Percentiles rank a stretch among this genome's conserved stretches.
Conservation (phyloP, 1,140 invertebrate species). For the Caerostris darwini region DNA sequence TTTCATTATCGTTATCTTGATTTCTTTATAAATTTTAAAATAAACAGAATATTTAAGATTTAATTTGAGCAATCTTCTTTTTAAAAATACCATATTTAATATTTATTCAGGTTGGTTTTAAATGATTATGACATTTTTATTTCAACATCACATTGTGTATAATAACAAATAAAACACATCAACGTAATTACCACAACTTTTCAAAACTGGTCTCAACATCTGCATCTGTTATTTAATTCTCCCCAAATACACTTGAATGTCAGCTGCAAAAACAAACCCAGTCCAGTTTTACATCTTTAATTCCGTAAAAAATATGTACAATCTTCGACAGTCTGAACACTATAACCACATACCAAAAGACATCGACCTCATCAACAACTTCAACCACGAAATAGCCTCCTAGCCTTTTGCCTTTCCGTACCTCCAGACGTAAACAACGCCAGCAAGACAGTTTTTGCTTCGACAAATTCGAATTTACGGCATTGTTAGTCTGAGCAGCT, state of each 20-base stretch:
- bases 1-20: too few relatives aligned
- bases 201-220: too few relatives aligned
- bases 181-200: too few relatives aligned
- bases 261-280: neutral
- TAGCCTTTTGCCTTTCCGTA: neutral
- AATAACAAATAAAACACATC: too few relatives aligned
- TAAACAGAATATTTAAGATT: too few relatives aligned
- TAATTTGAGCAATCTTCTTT: too few relatives aligned
- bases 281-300: neutral
- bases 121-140: too few relatives aligned
- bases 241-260: neutral
- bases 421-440: conserved; percentile 25
- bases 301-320: neutral
- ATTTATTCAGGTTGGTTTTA: too few relatives aligned
- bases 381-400: conserved; percentile 13
- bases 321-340: neutral
- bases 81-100: too few relatives aligned
- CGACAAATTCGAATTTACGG: conserved; percentile 30
- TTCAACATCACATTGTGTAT: too few relatives aligned
- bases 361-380: conserved; percentile 16
- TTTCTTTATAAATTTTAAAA: too few relatives aligned
- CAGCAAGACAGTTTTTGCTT: conserved; percentile 13
- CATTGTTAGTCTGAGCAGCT: conserved; percentile 9
- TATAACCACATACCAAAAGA: neutral
- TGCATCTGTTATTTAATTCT: too few relatives aligned